These are phyloP conservation scores for Orchestia grillus DNA, from an alignment of 1,140 invertebrate genomes.

Conservation along the genomic window DNA sequence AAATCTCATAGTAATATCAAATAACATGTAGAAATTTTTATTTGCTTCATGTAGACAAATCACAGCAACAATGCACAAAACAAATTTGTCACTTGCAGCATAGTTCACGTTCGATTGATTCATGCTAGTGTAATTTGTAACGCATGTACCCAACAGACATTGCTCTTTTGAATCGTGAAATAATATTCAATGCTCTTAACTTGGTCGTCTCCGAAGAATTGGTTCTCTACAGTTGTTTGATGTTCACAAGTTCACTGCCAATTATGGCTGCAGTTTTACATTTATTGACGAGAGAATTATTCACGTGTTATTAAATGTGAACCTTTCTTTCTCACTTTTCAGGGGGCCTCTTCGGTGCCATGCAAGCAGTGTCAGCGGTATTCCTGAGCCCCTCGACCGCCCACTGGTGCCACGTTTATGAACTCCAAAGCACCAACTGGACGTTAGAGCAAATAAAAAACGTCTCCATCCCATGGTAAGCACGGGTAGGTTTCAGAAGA, in stretches of 20 bases:
- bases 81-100: too few relatives aligned
- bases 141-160: too few relatives aligned
- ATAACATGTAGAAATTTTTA: too few relatives aligned
- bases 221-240: neutral
- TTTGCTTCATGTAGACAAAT: too few relatives aligned
- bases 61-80: too few relatives aligned
- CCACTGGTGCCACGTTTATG: slow-evolving; percentile 68
- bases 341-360: slow-evolving; percentile 65
- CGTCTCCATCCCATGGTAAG: slow-evolving; percentile 64
- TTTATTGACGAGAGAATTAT: too few relatives aligned
- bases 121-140: too few relatives aligned
- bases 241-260: neutral
- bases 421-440: slow-evolving; percentile 66
- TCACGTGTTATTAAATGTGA: neutral
- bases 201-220: neutral
- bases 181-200: neutral
- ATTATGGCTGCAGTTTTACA: neutral
- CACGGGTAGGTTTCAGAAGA: neutral
- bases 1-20: too few relatives aligned
- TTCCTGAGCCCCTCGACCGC: slow-evolving; percentile 66
- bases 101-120: too few relatives aligned
- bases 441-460: slow-evolving; percentile 64
- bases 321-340: neutral
- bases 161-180: neutral
- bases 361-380: slow-evolving; percentile 62